Conservation (phyloP, 2,888 invertebrate genomes). For the Pollenia labialis region DNA sequence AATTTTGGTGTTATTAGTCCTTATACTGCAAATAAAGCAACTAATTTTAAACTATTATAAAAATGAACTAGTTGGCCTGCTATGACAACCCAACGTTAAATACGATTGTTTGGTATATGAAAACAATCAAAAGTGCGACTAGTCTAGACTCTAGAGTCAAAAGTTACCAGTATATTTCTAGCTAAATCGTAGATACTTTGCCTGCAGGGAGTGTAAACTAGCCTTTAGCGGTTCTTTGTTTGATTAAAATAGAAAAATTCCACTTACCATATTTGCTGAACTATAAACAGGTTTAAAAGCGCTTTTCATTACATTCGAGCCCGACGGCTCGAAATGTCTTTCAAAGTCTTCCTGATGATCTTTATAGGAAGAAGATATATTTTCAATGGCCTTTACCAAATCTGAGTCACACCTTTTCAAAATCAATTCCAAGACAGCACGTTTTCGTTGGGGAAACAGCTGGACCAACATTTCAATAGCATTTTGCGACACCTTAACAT, state of each 20-base stretch:
- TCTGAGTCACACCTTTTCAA: slow-evolving; percentile 96
- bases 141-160: too few relatives aligned
- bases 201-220: too few relatives aligned
- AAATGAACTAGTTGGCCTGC: too few relatives aligned
- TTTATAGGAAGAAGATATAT: slow-evolving; percentile 76
- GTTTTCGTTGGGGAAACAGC: slow-evolving; percentile 95
- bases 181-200: too few relatives aligned
- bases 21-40: too few relatives aligned
- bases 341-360: slow-evolving; percentile 55
- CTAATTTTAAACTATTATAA: too few relatives aligned
- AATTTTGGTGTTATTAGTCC: too few relatives aligned
- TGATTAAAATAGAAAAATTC: background rate
- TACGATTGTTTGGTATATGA: too few relatives aligned
- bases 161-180: too few relatives aligned
- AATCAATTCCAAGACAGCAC: slow-evolving; percentile 95
- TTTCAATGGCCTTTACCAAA: slow-evolving; percentile 87
- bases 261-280: slow-evolving; percentile 60
- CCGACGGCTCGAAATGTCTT: slow-evolving; percentile 43
- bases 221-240: background rate
- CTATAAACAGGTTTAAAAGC: slow-evolving; percentile 79
- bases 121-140: too few relatives aligned
- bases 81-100: too few relatives aligned
- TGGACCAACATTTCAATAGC: slow-evolving; percentile 93
- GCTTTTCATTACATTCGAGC: slow-evolving; percentile 71
- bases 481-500: slow-evolving; percentile 86